Evolutionary conservation across 2,888 invertebrate species (phyloP), one percentile per base, ranked within the genome.

Genomic region (Griposia aprilina): DNA sequence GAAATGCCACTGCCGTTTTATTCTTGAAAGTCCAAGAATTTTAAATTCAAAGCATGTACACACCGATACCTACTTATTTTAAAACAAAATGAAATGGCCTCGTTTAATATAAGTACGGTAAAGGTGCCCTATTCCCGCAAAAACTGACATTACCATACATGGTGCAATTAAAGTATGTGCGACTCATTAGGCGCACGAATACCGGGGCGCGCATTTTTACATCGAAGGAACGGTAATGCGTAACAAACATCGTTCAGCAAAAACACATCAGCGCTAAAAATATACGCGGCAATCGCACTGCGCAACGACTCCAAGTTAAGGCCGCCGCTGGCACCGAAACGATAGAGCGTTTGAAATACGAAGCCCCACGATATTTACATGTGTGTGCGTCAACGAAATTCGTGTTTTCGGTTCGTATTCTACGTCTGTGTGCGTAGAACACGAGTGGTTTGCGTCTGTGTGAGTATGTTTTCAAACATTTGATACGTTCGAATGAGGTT

Each of bases 251-350:
- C 83, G 83, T 91, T 89, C 85, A 87, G 93, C 94, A 94, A 94
- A 94, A 95, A 95, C 95, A 93, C 91, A 96, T 96, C 96, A 96
- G 92, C 93, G 94, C 96, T 96, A 96, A 96, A 96, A 96, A 96
- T 96, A 91, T 85, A 90, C 92, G 83, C 89, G 90, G 89, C 88
- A 89, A 89, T 90, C 90, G 89, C 88, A 89, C 90, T 90, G 91
- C 92, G 93, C 93, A 91, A 91, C 91, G 90, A 88, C 84, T 94
- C 94, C 93, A 93, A 91, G 88, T 86, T 94, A 93, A 90, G 88
- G 87, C 94, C 94, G 95, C 94, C 94, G 92, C 91, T 93, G 88
- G 91, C 89, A 91, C 89, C 92, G 79, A 88, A 89, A 84, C 88
- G 83, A 71, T 79, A 76, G 73, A 83, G 71, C 87, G 87, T 82